A percentile compares a stretch with the other conserved stretches of the same genome.
Conservation (phyloP, 2,888 invertebrate species). For the Conus canariensis region DNA sequence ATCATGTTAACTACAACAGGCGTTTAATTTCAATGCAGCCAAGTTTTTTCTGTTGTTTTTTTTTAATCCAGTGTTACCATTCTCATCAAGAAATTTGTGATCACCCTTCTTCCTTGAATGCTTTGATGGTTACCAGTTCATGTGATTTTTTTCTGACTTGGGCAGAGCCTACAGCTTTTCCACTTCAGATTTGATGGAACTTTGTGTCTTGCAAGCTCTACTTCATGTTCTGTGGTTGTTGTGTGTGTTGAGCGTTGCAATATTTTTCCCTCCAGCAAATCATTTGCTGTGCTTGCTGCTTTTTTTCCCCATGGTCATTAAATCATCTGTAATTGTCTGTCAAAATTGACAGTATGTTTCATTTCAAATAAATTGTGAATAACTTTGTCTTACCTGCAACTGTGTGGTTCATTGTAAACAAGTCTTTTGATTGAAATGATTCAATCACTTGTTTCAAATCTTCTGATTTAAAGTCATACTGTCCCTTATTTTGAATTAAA, state of each 20-base stretch:
- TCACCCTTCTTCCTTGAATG: not conserved
- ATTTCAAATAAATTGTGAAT: constrained; percentile 22
- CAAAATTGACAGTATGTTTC: constrained; percentile 8
- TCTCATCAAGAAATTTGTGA: not conserved
- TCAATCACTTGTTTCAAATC: too few relatives aligned
- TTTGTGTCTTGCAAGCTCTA: not conserved
- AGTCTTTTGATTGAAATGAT: too few relatives aligned
- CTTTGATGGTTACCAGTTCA: not conserved
- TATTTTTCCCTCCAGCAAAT: constrained; percentile 3
- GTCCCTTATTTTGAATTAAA: too few relatives aligned
- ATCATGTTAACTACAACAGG: not conserved
- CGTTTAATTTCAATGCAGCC: constrained; percentile 12
- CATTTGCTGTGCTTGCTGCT: not conserved
- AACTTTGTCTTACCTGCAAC: not conserved
- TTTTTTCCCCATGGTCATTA: not conserved
- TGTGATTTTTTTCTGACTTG: not conserved
- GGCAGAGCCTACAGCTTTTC: too few relatives aligned
- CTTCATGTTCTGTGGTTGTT: not conserved
- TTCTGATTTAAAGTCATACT: too few relatives aligned
- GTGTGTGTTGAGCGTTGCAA: not conserved
- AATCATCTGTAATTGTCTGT: constrained; percentile 11
- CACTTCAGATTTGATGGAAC: not conserved
- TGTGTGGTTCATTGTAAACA: not conserved
- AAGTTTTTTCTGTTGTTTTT: not conserved
- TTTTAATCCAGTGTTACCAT: too few relatives aligned